Evolutionary conservation across 2,113 vertebrate genomes (phyloP).

Genomic region (Phylloscopus whistleri): DNA sequence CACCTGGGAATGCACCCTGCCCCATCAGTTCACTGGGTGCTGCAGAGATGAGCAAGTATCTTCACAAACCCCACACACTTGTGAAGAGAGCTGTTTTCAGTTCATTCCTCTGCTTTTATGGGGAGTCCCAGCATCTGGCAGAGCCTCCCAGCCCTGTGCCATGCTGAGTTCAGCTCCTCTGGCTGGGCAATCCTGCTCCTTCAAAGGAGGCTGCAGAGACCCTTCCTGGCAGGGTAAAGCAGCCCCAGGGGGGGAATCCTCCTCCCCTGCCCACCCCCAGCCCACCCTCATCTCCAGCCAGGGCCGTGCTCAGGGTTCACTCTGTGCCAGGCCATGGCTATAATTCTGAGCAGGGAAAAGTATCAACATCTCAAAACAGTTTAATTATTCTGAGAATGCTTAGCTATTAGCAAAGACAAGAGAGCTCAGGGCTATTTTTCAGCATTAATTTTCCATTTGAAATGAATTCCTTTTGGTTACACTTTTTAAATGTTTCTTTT

Average conservation of each 20-base stretch:
- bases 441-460: conserved; percentile 89
- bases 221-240: neutral
- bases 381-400: conserved; percentile 82
- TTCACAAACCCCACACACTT: fast-evolving
- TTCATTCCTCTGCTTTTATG: neutral
- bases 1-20: neutral
- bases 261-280: neutral
- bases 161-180: neutral
- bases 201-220: neutral
- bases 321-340: conserved; percentile 8
- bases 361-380: conserved; percentile 80
- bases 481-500: conserved; percentile 92
- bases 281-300: neutral
- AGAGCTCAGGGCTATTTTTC: conserved; percentile 86
- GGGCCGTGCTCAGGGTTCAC: neutral
- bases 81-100: neutral
- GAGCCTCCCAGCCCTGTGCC: neutral
- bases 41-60: neutral
- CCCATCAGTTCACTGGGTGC: neutral
- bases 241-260: neutral
- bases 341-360: conserved; percentile 62
- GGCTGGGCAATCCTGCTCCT: neutral
- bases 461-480: conserved; percentile 91
- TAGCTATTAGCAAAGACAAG: conserved; percentile 84
- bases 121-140: neutral